Evolutionary conservation across 92 coral and sea anemone genomes (phyloP).

Genomic region (Scolanthus callimorphus): DNA sequence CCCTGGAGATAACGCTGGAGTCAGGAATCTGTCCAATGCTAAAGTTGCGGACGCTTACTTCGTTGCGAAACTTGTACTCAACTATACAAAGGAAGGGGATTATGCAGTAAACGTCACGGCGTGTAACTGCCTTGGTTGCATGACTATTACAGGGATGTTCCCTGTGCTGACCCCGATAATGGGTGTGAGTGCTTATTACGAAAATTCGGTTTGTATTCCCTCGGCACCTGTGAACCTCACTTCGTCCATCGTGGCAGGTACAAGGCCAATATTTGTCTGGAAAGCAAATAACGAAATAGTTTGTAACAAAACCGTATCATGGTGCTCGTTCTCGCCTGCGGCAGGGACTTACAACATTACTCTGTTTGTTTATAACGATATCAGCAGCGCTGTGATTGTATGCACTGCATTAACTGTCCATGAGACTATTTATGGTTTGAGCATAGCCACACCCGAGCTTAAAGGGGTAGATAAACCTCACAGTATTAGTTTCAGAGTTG

Average conservation of each 20-base stretch:
- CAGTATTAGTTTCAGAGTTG: conserved; percentile 15
- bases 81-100: conserved; percentile 20
- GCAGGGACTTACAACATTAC: conserved; percentile 35
- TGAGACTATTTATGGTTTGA: conserved; percentile 29
- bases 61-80: conserved; percentile 32
- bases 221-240: conserved; percentile 44
- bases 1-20: conserved; percentile 39
- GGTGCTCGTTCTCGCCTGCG: conserved; percentile 14
- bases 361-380: conserved; percentile 43
- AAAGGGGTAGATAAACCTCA: conserved; percentile 15
- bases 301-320: conserved; percentile 13
- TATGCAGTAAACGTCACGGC: conserved; percentile 53
- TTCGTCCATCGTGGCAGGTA: conserved; percentile 23
- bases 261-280: conserved; percentile 36
- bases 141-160: conserved; percentile 23
- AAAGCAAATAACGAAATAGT: conserved; percentile 28
- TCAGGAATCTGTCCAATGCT: conserved; percentile 28
- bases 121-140: conserved; percentile 32
- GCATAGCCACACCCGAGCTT: conserved; percentile 9
- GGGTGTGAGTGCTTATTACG: conserved; percentile 11
- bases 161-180: conserved; percentile 40
- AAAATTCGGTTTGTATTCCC: conserved; percentile 30
- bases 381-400: conserved; percentile 25
- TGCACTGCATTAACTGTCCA: conserved; percentile 24
- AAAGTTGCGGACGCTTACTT: conserved; percentile 50